Evolutionary conservation across 2,888 invertebrate genomes (phyloP).

Genomic region (Lycaena phlaeas): DNA sequence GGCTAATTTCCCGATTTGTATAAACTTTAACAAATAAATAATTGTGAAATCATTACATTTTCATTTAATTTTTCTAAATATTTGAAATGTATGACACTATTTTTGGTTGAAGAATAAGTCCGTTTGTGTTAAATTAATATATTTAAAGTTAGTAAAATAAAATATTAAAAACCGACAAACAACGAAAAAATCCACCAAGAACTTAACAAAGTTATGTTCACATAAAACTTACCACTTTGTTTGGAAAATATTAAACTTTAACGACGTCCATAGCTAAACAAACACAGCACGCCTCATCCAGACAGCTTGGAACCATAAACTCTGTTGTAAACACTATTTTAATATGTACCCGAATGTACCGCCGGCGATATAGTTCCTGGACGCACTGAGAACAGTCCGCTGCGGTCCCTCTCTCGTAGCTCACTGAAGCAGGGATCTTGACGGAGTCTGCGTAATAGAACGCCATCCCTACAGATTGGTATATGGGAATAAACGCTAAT

Average conservation of each 20-base stretch:
- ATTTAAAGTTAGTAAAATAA: neutral
- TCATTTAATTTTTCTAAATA: too few species aligned
- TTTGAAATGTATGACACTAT: too few species aligned
- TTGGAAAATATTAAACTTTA: constrained; percentile 28
- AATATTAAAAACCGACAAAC: neutral
- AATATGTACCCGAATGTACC: constrained; percentile 28
- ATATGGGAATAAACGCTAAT: constrained; percentile 70
- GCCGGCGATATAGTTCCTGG: constrained; percentile 32
- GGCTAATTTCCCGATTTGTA: too few species aligned
- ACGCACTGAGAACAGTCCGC: constrained; percentile 31
- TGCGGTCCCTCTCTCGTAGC: constrained; percentile 48
- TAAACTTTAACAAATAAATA: too few species aligned
- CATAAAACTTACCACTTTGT: constrained; percentile 35
- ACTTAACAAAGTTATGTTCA: too few species aligned
- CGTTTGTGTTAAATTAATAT: neutral
- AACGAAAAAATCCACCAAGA: neutral
- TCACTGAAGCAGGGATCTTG: constrained; percentile 64
- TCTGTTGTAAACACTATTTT: constrained; percentile 36
- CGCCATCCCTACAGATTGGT: constrained; percentile 68
- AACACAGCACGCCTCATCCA: constrained; percentile 35
- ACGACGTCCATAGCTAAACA: constrained; percentile 40
- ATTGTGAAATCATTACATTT: too few species aligned
- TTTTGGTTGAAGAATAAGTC: too few species aligned
- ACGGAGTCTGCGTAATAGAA: constrained; percentile 71
- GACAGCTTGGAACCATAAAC: constrained; percentile 29